Evolutionary conservation across 2,888 invertebrate species (phyloP).

Genomic region (Diogma glabrata): DNA sequence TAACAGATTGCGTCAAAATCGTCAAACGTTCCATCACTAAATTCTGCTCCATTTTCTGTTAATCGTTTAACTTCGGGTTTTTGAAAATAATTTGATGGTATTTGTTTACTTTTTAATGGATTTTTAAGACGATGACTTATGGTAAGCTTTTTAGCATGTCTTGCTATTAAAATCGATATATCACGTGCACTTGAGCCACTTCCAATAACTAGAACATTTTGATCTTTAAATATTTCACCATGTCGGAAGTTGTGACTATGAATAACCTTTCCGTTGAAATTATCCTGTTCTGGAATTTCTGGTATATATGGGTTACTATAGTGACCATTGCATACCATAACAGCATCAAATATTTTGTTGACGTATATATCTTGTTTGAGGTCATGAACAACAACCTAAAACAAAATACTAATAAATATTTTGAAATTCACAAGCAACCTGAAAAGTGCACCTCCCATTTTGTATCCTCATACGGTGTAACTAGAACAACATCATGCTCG

Average conservation of each 20-base stretch:
- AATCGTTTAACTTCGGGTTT: conserved; percentile 49
- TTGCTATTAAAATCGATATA: conserved; percentile 54
- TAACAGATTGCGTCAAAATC: conserved; percentile 57
- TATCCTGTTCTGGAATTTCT: conserved; percentile 49
- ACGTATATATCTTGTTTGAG: conserved; percentile 35
- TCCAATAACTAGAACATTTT: conserved; percentile 66
- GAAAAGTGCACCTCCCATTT: conserved; percentile 9
- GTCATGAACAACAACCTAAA: not conserved
- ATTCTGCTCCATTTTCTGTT: conserved; percentile 42
- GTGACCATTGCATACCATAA: conserved; percentile 73
- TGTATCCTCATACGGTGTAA: conserved; percentile 20
- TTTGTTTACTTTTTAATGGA: conserved; percentile 43
- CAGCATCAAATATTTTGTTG: conserved; percentile 51
- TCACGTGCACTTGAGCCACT: conserved; percentile 81
- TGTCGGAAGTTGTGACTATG: conserved; percentile 75
- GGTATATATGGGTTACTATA: conserved; percentile 64
- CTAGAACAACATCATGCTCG: conserved; percentile 14
- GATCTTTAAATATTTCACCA: conserved; percentile 45
- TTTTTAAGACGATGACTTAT: conserved; percentile 57
- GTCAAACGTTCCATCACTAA: conserved; percentile 51
- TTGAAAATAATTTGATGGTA: conserved; percentile 53
- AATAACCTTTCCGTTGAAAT: conserved; percentile 40
- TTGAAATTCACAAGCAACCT: too few species aligned
- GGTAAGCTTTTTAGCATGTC: conserved; percentile 47
- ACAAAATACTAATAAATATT: too few species aligned